Conservation (phyloP, 2,113 vertebrate genomes). For the Thermophis baileyi region DNA sequence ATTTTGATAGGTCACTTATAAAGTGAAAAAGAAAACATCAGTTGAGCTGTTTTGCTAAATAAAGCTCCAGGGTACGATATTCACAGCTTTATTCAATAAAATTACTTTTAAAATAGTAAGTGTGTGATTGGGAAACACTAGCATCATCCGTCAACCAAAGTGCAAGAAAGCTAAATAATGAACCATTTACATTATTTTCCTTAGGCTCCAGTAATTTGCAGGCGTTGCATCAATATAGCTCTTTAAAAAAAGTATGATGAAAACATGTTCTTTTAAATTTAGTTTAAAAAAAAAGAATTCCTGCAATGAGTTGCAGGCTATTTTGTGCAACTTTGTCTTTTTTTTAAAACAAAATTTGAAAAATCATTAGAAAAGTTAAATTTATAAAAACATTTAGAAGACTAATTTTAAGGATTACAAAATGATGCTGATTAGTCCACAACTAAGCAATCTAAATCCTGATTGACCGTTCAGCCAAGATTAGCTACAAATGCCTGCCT, state of each 20-base stretch:
- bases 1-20: constrained; percentile 66
- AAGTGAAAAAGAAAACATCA: constrained; percentile 74
- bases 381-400: constrained; percentile 30
- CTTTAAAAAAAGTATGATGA: constrained; percentile 84
- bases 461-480: not conserved
- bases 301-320: constrained; percentile 38
- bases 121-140: constrained; percentile 72
- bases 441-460: not conserved
- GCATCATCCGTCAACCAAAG: constrained; percentile 72
- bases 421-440: not conserved
- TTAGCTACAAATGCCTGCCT: not conserved
- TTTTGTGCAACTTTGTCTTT: constrained; percentile 45
- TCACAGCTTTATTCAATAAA: constrained; percentile 79
- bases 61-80: constrained; percentile 77
- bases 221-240: constrained; percentile 72
- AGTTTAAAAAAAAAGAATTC: not conserved
- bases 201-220: constrained; percentile 69
- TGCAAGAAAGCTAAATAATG: constrained; percentile 78
- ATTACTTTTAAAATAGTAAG: constrained; percentile 75
- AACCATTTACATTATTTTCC: constrained; percentile 77
- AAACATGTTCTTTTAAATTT: constrained; percentile 60
- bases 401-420: constrained; percentile 31
- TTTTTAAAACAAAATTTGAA: constrained; percentile 27
- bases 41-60: constrained; percentile 71
- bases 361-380: not conserved